Conservation (phyloP, 1,140 invertebrate genomes). For the Marisa cornuarietis region DNA sequence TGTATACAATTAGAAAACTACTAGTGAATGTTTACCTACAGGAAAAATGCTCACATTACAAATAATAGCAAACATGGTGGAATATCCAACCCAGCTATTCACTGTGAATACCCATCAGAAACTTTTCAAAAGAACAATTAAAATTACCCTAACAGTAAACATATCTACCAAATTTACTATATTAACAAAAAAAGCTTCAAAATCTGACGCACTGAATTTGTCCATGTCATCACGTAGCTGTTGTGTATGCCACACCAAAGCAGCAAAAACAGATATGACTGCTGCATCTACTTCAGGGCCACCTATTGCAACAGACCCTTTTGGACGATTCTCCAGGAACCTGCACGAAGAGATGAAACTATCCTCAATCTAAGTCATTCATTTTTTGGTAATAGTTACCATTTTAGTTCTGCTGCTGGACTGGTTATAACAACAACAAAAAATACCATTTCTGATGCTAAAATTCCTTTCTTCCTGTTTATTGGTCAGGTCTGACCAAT, state of each 20-base stretch:
- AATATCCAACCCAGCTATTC: no score
- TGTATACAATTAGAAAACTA: no score
- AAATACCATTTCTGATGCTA: not conserved
- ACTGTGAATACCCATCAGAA: no score
- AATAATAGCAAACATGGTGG: no score
- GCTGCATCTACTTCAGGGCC: constrained; percentile 49
- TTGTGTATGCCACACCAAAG: constrained; percentile 64
- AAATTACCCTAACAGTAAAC: no score
- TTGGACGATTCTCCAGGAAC: constrained; percentile 44
- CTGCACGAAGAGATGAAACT: constrained; percentile 32
- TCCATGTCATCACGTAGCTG: constrained; percentile 59
- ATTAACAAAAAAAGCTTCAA: not conserved
- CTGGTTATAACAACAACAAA: not conserved
- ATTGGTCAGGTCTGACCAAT: no score
- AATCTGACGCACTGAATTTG: constrained; percentile 53
- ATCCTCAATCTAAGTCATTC: not conserved
- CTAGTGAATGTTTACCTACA: no score
- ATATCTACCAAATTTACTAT: no score
- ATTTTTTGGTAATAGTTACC: not conserved
- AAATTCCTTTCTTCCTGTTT: no score
- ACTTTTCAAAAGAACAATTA: no score
- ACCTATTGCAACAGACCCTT: constrained; percentile 37
- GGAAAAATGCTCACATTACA: no score
- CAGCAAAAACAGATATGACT: constrained; percentile 56
- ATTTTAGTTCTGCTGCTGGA: not conserved